Percentiles rank a stretch among this genome's conserved stretches.
These are phyloP conservation scores for Atrina japonica DNA, from an alignment of 2,888 invertebrate species.

Conservation along the genomic window DNA sequence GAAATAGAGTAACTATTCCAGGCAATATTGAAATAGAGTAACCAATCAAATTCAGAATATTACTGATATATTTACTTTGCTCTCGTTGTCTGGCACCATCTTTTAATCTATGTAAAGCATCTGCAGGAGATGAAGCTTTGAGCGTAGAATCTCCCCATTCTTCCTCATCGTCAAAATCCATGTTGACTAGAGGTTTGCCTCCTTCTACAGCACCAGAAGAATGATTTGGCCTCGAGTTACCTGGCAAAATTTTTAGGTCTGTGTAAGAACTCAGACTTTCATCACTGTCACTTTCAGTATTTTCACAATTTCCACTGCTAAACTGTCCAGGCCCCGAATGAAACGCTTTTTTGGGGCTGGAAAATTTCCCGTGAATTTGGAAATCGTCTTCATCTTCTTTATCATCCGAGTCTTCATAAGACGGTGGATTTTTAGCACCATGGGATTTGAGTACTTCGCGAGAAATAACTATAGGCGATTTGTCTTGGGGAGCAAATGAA, in stretches of 20 bases:
- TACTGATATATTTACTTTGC: neutral
- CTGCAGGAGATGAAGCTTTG: conserved; percentile 28
- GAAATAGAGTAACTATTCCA: too few species aligned
- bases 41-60: too few species aligned
- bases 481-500: conserved; percentile 48
- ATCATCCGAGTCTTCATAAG: conserved; percentile 5
- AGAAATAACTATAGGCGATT: conserved; percentile 59
- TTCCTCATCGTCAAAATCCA: conserved; percentile 70
- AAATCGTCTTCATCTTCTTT: conserved; percentile 28
- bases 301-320: neutral
- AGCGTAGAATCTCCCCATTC: conserved; percentile 63
- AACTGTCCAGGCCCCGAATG: too few species aligned
- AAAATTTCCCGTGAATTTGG: conserved; percentile 43
- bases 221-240: conserved; percentile 4
- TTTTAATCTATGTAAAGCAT: neutral
- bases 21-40: too few species aligned
- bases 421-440: neutral
- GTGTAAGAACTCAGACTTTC: conserved; percentile 35
- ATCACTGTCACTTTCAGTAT: conserved; percentile 37
- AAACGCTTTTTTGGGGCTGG: conserved; percentile 25
- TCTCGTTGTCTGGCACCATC: too few species aligned
- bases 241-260: conserved; percentile 33
- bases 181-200: conserved; percentile 16
- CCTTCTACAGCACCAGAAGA: conserved; percentile 23
- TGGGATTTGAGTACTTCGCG: conserved; percentile 35